Percentiles rank a stretch among this genome's conserved stretches.
phyloP scores from a whole-genome alignment of 2,797 vertebrate species.

The Sebastes diaconus region DNA sequence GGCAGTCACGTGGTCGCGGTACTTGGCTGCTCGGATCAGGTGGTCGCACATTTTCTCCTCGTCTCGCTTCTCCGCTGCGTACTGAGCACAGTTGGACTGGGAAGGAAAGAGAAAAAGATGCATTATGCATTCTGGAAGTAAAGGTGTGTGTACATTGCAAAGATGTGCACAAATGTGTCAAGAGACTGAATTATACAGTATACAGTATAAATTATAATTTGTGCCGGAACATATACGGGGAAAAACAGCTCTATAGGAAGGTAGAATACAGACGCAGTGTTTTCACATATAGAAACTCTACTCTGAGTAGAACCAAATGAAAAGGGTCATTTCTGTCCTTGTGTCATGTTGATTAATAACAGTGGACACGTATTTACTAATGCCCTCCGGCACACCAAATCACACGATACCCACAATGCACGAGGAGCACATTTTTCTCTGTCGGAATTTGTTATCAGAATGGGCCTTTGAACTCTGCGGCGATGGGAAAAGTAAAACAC shows the following conservation, averaged over 20 bases:
- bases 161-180: background rate
- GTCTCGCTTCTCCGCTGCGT: slow-evolving; percentile 94
- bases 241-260: background rate
- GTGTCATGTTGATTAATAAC: slow-evolving; percentile 87
- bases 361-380: slow-evolving; percentile 82
- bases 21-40: slow-evolving; percentile 95
- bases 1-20: slow-evolving; percentile 95
- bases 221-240: background rate
- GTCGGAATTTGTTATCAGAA: slow-evolving; percentile 84
- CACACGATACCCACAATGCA: slow-evolving; percentile 78
- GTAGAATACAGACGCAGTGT: background rate
- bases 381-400: slow-evolving; percentile 77
- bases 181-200: background rate
- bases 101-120: slow-evolving; percentile 2
- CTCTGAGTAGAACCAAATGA: slow-evolving; percentile 71
- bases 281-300: slow-evolving; percentile 54
- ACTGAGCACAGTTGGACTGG: slow-evolving; percentile 94
- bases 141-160: background rate
- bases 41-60: slow-evolving; percentile 99
- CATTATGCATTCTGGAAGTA: background rate
- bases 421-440: slow-evolving; percentile 80
- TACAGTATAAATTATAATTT: background rate
- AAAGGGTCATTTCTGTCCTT: slow-evolving; percentile 80
- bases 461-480: slow-evolving; percentile 75
- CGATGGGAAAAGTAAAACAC: slow-evolving; percentile 64